A percentile compares a stretch with the other conserved stretches of the same genome.
Evolutionary conservation across 35 echinoderm and acorn worm species (phyloP).

Genomic region (Ophioderma brevispina): DNA sequence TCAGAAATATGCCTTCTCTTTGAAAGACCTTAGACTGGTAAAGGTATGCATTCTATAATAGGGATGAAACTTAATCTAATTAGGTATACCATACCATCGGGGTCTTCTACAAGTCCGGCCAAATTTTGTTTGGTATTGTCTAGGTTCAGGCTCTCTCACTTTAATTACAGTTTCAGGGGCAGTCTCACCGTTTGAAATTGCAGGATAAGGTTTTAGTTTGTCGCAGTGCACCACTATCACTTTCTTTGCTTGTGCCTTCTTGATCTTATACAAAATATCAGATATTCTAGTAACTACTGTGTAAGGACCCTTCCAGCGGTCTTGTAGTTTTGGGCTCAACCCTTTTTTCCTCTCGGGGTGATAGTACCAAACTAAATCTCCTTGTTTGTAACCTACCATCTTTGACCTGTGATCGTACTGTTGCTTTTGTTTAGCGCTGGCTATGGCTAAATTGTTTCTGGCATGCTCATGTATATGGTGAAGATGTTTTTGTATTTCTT

Average conservation of each 20-base stretch:
- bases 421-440: background rate
- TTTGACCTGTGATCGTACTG: background rate
- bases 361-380: background rate
- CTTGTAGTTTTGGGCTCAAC: slow-evolving; percentile 51
- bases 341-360: slow-evolving; percentile 40
- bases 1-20: no score
- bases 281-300: slow-evolving; percentile 20
- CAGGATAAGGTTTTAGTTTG: background rate
- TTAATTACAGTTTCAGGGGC: background rate
- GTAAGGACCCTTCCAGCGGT: slow-evolving; percentile 62
- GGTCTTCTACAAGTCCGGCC: background rate
- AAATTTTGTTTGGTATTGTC: background rate
- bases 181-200: background rate
- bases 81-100: no score
- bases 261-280: slow-evolving; percentile 50
- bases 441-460: background rate
- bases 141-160: no score
- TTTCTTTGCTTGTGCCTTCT: background rate
- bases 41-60: no score
- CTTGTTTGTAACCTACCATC: background rate
- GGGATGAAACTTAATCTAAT: no score
- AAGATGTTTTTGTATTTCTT: background rate
- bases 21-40: no score
- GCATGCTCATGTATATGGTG: background rate
- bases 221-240: background rate